phyloP scores from a whole-genome alignment of 2,797 vertebrate species.

The Bucorvus abyssinicus region DNA sequence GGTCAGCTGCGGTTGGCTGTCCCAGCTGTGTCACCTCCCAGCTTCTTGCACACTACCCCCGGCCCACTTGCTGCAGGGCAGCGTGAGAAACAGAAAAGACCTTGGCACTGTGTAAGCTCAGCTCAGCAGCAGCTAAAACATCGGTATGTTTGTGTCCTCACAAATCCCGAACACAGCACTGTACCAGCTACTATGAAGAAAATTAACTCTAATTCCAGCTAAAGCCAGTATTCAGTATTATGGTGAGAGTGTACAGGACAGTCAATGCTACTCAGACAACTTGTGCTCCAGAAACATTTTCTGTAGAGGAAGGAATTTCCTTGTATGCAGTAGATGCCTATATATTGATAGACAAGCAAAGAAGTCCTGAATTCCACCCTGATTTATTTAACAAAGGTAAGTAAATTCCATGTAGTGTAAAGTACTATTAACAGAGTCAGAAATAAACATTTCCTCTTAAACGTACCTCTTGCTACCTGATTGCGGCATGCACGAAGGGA shows the following conservation, averaged over 20 bases:
- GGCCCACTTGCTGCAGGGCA: rapidly evolving
- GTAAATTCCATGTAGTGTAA: not conserved
- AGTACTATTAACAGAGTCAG: not conserved
- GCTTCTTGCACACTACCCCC: not conserved
- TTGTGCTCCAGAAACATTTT: not conserved
- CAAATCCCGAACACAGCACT: not conserved
- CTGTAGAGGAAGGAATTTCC: not conserved
- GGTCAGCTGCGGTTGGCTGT: not conserved
- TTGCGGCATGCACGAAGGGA: slow-evolving; percentile 97
- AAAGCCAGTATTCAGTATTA: not conserved
- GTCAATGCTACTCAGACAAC: not conserved
- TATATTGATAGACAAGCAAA: not conserved
- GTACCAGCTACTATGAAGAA: not conserved
- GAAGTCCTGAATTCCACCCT: not conserved
- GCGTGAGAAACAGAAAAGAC: not conserved
- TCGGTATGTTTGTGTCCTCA: not conserved
- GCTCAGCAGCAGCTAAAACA: not conserved
- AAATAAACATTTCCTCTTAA: not conserved
- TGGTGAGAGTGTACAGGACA: not conserved
- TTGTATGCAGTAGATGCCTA: not conserved
- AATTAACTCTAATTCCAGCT: not conserved
- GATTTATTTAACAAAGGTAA: not conserved
- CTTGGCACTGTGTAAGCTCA: not conserved
- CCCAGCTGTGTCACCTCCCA: not conserved
- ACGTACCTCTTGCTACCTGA: slow-evolving; percentile 94